phyloP scores from a whole-genome alignment of 64 coral and sea anemone genomes.

The Porites australiensis region DNA sequence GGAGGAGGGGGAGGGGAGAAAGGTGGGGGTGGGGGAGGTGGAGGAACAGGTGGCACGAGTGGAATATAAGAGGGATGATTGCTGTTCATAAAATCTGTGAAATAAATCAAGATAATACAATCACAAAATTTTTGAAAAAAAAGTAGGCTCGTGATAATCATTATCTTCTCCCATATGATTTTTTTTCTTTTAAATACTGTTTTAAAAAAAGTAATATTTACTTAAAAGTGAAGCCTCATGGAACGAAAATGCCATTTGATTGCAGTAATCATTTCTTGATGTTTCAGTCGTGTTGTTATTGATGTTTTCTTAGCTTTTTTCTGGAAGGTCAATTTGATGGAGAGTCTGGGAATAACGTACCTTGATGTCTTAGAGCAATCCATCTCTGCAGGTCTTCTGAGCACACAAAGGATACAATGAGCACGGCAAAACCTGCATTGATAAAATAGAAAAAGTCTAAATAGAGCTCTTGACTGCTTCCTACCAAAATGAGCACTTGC shows the following conservation, averaged over 20 bases:
- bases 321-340: no score
- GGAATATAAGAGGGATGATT: neutral
- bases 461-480: neutral
- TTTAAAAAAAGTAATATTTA: no score
- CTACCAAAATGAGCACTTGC: no score
- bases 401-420: neutral
- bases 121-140: neutral
- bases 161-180: no score
- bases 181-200: no score
- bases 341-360: neutral
- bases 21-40: constrained; percentile 23
- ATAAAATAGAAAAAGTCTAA: neutral
- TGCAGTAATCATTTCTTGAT: no score
- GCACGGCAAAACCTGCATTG: neutral
- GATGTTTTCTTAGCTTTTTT: no score
- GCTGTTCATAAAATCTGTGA: neutral
- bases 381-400: constrained; percentile 24
- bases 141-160: no score
- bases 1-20: constrained; percentile 29
- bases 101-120: neutral
- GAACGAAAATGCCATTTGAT: no score
- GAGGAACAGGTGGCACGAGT: neutral
- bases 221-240: no score
- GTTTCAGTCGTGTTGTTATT: no score
- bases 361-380: constrained; percentile 7